Evolutionary conservation across 2,888 invertebrate genomes (phyloP).

Genomic region (Belgica antarctica): DNA sequence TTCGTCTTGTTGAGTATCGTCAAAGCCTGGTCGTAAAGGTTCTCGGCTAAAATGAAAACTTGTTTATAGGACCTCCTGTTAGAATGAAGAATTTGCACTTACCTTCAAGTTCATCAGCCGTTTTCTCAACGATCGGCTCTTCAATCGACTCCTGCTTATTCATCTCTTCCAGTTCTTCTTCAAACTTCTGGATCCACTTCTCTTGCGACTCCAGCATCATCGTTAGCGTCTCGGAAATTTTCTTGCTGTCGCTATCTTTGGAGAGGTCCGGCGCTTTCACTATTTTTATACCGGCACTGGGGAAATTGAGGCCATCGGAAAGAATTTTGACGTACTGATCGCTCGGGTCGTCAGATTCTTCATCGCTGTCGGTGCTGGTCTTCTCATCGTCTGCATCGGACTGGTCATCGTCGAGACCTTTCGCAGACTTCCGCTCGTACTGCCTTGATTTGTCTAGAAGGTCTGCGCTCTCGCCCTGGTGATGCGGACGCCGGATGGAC

Average conservation of each 20-base stretch:
- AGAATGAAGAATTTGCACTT: conserved; percentile 45
- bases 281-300: conserved; percentile 50
- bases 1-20: conserved; percentile 67
- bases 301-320: conserved; percentile 23
- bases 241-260: conserved; percentile 52
- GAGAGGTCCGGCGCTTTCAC: conserved; percentile 54
- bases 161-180: conserved; percentile 53
- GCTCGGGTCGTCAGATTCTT: neutral
- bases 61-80: neutral
- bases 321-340: conserved; percentile 34
- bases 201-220: conserved; percentile 48
- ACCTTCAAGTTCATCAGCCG: conserved; percentile 69
- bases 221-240: conserved; percentile 49
- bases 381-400: neutral
- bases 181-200: conserved; percentile 51
- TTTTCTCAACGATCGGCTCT: conserved; percentile 57
- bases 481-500: too few species aligned
- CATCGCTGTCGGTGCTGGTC: too few species aligned
- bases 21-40: conserved; percentile 70
- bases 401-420: conserved; percentile 21
- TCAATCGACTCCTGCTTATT: conserved; percentile 49
- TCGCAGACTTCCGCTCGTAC: conserved; percentile 37
- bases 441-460: conserved; percentile 10
- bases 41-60: conserved; percentile 61
- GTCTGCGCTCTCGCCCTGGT: neutral